Evolutionary conservation across 2,797 vertebrate species (phyloP).

Genomic region (Fundulus diaphanus): DNA sequence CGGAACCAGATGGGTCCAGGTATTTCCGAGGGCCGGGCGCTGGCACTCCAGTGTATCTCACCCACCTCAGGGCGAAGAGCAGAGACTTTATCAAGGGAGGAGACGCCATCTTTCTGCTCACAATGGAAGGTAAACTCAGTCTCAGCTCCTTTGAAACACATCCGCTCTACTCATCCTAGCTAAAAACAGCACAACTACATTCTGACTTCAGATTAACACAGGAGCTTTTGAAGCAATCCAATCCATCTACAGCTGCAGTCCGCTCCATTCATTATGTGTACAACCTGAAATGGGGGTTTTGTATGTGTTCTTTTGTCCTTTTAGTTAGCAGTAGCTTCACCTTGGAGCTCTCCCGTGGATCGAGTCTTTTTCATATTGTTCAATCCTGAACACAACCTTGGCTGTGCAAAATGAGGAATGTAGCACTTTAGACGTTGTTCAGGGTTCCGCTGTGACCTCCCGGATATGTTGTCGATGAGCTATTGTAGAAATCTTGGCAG

Average conservation of each 20-base stretch:
- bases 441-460: neutral
- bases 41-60: slow-evolving; percentile 84
- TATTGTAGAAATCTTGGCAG: too few relatives aligned
- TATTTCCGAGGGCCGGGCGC: slow-evolving; percentile 81
- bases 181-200: neutral
- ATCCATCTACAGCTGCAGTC: neutral
- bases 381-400: too few relatives aligned
- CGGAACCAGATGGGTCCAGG: slow-evolving; percentile 80
- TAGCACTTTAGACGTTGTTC: too few relatives aligned
- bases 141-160: neutral
- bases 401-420: too few relatives aligned
- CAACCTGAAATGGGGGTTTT: too few relatives aligned
- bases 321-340: too few relatives aligned
- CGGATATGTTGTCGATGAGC: too few relatives aligned
- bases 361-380: too few relatives aligned
- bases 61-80: slow-evolving; percentile 84
- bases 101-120: slow-evolving; percentile 87
- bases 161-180: neutral
- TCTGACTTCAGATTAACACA: neutral
- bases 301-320: too few relatives aligned
- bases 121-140: slow-evolving; percentile 85
- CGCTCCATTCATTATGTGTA: too few relatives aligned
- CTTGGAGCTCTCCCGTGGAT: too few relatives aligned
- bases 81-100: slow-evolving; percentile 91
- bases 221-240: neutral